Evolutionary conservation across 1,140 invertebrate species (phyloP).

Genomic region (Heliconius congener): DNA sequence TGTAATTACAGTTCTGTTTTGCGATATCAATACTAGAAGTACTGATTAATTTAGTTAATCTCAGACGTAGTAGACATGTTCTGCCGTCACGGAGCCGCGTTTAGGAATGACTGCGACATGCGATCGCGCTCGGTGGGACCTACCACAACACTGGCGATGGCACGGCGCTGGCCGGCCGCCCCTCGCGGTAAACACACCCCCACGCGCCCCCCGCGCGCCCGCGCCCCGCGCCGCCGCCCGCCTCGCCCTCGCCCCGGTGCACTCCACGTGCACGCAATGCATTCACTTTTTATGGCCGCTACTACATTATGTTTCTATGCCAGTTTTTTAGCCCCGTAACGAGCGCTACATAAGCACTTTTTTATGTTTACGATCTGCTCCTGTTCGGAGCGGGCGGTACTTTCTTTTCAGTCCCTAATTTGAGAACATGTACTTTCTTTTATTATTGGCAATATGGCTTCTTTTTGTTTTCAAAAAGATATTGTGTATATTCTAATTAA

Average conservation of each 20-base stretch:
- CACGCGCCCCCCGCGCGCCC: constrained; percentile 57
- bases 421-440: constrained; percentile 48
- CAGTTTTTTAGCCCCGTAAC: constrained; percentile 68
- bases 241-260: constrained; percentile 50
- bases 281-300: constrained; percentile 77
- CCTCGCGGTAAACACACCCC: constrained; percentile 76
- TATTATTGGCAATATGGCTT: background rate
- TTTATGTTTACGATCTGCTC: constrained; percentile 74
- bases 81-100: constrained; percentile 59
- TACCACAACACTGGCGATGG: constrained; percentile 80
- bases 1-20: constrained; percentile 19
- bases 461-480: background rate
- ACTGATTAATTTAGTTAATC: constrained; percentile 9
- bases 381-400: constrained; percentile 58
- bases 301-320: constrained; percentile 76
- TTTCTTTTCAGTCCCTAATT: constrained; percentile 70
- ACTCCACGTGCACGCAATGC: constrained; percentile 76
- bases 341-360: constrained; percentile 76
- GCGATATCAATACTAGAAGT: background rate
- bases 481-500: background rate
- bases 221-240: constrained; percentile 22
- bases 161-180: constrained; percentile 62
- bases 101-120: constrained; percentile 60
- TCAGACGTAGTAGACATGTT: constrained; percentile 54
- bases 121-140: constrained; percentile 71